phyloP scores from a whole-genome alignment of 2,113 vertebrate genomes.

The Pelecanoides urinatrix region DNA sequence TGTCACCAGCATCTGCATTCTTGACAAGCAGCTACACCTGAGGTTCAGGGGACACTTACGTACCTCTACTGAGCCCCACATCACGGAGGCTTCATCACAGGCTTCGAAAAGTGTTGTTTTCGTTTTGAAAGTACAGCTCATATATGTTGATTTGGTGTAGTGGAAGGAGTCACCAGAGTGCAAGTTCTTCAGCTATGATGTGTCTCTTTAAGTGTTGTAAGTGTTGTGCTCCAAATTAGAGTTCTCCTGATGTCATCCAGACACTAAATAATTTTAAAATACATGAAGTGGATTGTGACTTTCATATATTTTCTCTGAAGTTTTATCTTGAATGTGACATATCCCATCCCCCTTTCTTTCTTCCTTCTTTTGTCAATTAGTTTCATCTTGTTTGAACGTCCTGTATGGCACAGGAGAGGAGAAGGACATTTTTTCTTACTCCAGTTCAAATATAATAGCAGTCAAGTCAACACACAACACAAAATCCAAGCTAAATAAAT shows the following conservation, averaged over 20 bases:
- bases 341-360: neutral
- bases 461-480: neutral
- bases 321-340: neutral
- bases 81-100: slow-evolving; percentile 4
- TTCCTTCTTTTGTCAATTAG: neutral
- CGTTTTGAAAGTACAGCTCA: too few relatives aligned
- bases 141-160: neutral
- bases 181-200: neutral
- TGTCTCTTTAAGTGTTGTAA: neutral
- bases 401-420: neutral
- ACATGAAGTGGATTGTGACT: neutral
- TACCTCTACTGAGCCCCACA: neutral
- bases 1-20: slow-evolving; percentile 62
- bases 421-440: neutral
- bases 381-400: neutral
- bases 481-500: neutral
- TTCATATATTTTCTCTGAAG: slow-evolving; percentile 16
- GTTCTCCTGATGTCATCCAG: neutral
- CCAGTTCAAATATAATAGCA: neutral
- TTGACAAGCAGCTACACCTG: slow-evolving; percentile 59
- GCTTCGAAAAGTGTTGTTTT: slow-evolving; percentile 45
- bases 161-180: neutral
- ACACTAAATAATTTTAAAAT: slow-evolving; percentile 43
- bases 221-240: neutral
- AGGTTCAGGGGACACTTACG: slow-evolving; percentile 52